Evolutionary conservation across 2,888 invertebrate species (phyloP).

Genomic region (Gerris lacustris): DNA sequence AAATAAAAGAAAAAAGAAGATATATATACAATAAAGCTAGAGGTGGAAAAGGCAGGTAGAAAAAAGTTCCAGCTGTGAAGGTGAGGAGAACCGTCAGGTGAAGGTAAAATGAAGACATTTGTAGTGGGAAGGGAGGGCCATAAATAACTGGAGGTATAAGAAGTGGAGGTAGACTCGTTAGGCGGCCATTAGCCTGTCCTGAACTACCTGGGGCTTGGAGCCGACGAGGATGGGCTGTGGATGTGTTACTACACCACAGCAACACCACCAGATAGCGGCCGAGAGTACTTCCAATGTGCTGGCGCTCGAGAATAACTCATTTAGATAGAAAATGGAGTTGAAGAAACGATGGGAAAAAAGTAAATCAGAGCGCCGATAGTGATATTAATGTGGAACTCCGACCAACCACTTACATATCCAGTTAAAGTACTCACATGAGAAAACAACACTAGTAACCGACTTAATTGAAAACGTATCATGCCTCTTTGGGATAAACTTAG

Average conservation of each 20-base stretch:
- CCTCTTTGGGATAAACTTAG: too few species aligned
- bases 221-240: background rate
- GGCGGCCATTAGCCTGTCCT: slow-evolving; percentile 1
- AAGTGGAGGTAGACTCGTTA: background rate
- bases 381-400: too few species aligned
- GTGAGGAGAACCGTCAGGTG: slow-evolving; percentile 3
- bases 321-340: background rate
- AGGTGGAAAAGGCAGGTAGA: slow-evolving; percentile 2
- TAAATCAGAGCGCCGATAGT: too few species aligned
- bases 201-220: background rate
- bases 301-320: background rate
- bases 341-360: background rate
- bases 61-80: slow-evolving; percentile 2
- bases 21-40: too few species aligned
- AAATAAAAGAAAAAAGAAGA: background rate
- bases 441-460: too few species aligned
- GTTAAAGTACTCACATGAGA: too few species aligned
- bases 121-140: background rate
- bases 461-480: too few species aligned
- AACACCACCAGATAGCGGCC: background rate
- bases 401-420: too few species aligned
- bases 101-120: slow-evolving; percentile 5
- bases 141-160: background rate
- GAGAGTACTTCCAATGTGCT: too few species aligned
- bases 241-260: background rate